Evolutionary conservation across 2,113 vertebrate species (phyloP).

Genomic region (Otolemur garnettii): DNA sequence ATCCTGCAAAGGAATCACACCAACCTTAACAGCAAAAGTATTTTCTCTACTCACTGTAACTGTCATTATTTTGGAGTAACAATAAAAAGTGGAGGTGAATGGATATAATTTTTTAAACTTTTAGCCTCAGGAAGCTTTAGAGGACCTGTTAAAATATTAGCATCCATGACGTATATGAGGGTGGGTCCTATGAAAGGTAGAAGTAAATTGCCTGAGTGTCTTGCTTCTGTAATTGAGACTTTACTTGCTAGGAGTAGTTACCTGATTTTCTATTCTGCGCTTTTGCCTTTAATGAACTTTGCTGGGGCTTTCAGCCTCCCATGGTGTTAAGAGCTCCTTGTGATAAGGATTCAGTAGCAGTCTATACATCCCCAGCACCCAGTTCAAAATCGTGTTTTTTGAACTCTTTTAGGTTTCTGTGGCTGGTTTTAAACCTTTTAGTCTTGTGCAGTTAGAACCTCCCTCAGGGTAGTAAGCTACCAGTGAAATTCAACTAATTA

Average conservation of each 20-base stretch:
- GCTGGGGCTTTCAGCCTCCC: not conserved
- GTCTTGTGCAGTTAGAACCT: not conserved
- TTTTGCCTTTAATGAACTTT: not conserved
- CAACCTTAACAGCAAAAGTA: not conserved
- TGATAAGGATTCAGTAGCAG: not conserved
- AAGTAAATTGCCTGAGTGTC: not conserved
- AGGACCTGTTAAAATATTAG: not conserved
- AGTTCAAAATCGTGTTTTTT: not conserved
- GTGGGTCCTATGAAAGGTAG: not conserved
- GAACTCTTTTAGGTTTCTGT: not conserved
- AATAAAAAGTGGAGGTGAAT: not conserved
- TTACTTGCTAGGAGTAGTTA: not conserved
- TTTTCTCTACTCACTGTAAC: not conserved
- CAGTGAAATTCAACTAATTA: not conserved
- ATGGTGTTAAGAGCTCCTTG: not conserved
- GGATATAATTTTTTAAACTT: not conserved
- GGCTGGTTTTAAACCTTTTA: not conserved
- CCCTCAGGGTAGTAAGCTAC: not conserved
- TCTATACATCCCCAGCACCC: not conserved
- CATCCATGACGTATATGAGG: not conserved
- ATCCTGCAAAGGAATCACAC: not conserved
- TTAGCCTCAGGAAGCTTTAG: not conserved
- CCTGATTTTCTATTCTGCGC: not conserved
- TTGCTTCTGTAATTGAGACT: not conserved
- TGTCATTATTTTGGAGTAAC: not conserved